These are phyloP conservation scores for Netelia virgata DNA, from an alignment of 2,888 invertebrate species.

Conservation along the genomic window DNA sequence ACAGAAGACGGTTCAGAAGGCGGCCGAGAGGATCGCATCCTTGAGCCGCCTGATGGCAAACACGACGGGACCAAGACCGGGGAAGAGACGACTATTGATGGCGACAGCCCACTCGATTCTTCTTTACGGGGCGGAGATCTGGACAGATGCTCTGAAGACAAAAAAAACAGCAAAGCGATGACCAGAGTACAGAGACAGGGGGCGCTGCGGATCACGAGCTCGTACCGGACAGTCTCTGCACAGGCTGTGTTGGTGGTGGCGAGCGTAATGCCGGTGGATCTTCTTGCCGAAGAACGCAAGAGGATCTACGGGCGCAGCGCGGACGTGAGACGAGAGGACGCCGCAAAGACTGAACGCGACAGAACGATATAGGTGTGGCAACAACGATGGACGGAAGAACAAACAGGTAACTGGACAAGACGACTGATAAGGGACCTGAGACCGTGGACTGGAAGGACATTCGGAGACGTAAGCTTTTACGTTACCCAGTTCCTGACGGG, in stretches of 20 bases:
- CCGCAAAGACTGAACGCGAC: constrained; percentile 30
- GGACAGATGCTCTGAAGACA: too few relatives aligned
- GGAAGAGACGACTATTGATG: too few relatives aligned
- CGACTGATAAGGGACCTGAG: constrained; percentile 44
- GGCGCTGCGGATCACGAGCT: too few relatives aligned
- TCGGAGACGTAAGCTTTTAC: constrained; percentile 65
- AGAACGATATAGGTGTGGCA: constrained; percentile 48
- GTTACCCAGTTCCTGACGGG: constrained; percentile 57
- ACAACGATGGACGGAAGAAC: neutral
- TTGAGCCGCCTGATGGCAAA: too few relatives aligned
- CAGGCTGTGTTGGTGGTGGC: constrained; percentile 53
- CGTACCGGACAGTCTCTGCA: constrained; percentile 68
- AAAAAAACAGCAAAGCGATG: too few relatives aligned
- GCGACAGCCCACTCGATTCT: too few relatives aligned
- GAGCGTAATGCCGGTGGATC: constrained; percentile 60
- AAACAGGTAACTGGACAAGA: constrained; percentile 60
- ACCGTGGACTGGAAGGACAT: constrained; percentile 47
- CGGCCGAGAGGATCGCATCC: too few relatives aligned
- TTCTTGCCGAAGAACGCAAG: constrained; percentile 46
- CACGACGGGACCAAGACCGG: too few relatives aligned
- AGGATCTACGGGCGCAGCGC: constrained; percentile 1
- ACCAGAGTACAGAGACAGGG: too few relatives aligned
- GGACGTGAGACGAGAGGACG: constrained; percentile 24
- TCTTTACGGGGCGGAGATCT: too few relatives aligned
- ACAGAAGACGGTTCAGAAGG: too few relatives aligned